A percentile compares a stretch with the other conserved stretches of the same genome.
phyloP scores from a whole-genome alignment of 2,888 invertebrate species.

The Nomada goodeniana region DNA sequence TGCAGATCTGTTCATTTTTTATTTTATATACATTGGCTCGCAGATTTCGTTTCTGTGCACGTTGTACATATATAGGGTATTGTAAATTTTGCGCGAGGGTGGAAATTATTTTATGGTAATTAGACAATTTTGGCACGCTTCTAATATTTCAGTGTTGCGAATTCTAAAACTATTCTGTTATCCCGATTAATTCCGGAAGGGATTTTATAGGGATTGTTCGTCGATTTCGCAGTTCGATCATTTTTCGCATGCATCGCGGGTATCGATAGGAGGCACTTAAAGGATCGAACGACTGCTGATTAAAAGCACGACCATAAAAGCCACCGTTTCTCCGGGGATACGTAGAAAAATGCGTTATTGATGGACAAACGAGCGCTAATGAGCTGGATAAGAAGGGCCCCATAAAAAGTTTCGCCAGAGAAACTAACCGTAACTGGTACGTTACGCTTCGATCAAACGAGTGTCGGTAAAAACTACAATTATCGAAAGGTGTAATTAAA shows the following conservation, averaged over 20 bases:
- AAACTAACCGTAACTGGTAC: slow-evolving; percentile 29
- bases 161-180: no score
- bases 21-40: no score
- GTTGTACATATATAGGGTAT: no score
- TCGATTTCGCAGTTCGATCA: slow-evolving; percentile 14
- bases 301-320: slow-evolving; percentile 27
- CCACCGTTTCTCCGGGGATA: slow-evolving; percentile 19
- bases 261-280: slow-evolving; percentile 18
- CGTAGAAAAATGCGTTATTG: slow-evolving; percentile 34
- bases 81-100: no score
- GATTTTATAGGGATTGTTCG: neutral
- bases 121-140: no score
- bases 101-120: no score
- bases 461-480: slow-evolving; percentile 72
- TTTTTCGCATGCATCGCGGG: neutral
- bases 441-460: slow-evolving; percentile 7
- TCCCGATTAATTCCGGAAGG: no score
- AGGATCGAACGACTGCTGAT: slow-evolving; percentile 2
- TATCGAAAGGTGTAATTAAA: slow-evolving; percentile 76
- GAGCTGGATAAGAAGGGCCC: slow-evolving; percentile 5
- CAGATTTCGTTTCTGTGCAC: no score
- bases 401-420: slow-evolving; percentile 25
- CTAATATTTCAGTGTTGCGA: no score
- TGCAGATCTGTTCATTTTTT: no score
- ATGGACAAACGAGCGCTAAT: slow-evolving; percentile 36